Base-by-base conservation (phyloP, 2,888 invertebrate genomes). In the Parnassius mnemosyne region DNA sequence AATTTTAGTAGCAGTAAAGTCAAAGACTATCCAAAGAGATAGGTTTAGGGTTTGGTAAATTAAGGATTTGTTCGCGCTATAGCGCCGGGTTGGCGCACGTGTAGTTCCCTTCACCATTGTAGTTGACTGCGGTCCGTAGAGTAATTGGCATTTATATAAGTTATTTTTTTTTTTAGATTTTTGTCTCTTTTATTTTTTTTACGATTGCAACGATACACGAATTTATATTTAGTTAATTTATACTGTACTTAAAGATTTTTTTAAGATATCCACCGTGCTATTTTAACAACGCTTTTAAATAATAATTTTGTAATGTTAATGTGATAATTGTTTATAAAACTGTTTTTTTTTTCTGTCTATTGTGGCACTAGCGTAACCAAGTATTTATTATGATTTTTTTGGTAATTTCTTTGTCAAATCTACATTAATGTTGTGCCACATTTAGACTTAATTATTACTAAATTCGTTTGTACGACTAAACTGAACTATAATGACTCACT, bases 121-220 rank as follows among this genome's bases (percentile, higher is more conserved):
- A 57, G 57, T 62, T 56, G 44, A 51, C 55, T 66, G 71, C 66
- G 76, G 77, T 73, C 77, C 74, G 73, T 81, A 77, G 76, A 68
- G 61, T 65, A 70, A 79, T 81, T 78, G 83, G 84, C 85, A 85
- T 86, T 87, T 85, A 83, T 74, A 13, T n/a, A n/a, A n/a, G n/a
- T n/a, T 74, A 69, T 65, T 66, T 61, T 63, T 62, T 50, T 65
- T 66, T 66, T 71, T 41, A 16, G 2, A 49, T 13, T 12, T 13
- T 66, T 68, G 65, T 64, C 64, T 63, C 68, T 67, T 64, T 66
- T 63, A 63, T 67, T 64, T 71, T 71, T 71, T 70, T 71, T 71
- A 72, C 58, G 53, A 71, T 71, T 71, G 74, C 80, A 81, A 83
- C 79, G 79, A 83, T 79, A 54, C 52, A 63, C 59, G 59, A 56